Percentiles rank a stretch among this genome's conserved stretches.
Conservation (phyloP, 2,113 vertebrate genomes). For the Chaetodon trifascialis region DNA sequence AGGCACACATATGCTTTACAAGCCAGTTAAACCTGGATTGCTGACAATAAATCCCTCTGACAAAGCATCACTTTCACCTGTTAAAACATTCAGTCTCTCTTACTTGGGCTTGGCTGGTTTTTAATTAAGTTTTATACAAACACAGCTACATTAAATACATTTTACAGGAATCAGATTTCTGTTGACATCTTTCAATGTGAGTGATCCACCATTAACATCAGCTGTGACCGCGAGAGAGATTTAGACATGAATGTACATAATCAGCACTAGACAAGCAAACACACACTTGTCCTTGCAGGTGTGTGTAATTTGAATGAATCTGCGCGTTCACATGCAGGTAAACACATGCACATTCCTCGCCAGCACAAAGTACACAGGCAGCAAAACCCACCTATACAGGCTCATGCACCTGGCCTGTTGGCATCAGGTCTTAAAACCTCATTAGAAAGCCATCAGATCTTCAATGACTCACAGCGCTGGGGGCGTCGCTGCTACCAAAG, state of each 20-base stretch:
- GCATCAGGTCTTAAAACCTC: slow-evolving; percentile 69
- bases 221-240: slow-evolving; percentile 26
- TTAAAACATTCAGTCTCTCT: slow-evolving; percentile 45
- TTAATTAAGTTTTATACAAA: slow-evolving; percentile 28
- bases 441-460: slow-evolving; percentile 66
- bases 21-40: slow-evolving; percentile 23
- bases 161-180: slow-evolving; percentile 19
- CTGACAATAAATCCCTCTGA: slow-evolving; percentile 2
- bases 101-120: slow-evolving; percentile 16
- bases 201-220: slow-evolving; percentile 22
- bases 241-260: slow-evolving; percentile 48
- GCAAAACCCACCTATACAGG: slow-evolving; percentile 50
- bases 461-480: slow-evolving; percentile 62
- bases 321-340: slow-evolving; percentile 20
- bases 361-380: slow-evolving; percentile 42
- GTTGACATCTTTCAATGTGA: slow-evolving; percentile 25
- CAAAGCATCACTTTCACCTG: slow-evolving; percentile 52
- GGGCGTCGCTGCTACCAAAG: slow-evolving; percentile 50
- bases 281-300: slow-evolving; percentile 67
- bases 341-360: slow-evolving; percentile 52
- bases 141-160: not conserved
- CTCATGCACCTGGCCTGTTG: slow-evolving; percentile 66
- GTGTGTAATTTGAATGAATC: slow-evolving; percentile 44
- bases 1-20: not conserved
- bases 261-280: slow-evolving; percentile 52